These are phyloP conservation scores for Semotilus atromaculatus DNA, from an alignment of 2,797 vertebrate genomes.

Conservation along the genomic window DNA sequence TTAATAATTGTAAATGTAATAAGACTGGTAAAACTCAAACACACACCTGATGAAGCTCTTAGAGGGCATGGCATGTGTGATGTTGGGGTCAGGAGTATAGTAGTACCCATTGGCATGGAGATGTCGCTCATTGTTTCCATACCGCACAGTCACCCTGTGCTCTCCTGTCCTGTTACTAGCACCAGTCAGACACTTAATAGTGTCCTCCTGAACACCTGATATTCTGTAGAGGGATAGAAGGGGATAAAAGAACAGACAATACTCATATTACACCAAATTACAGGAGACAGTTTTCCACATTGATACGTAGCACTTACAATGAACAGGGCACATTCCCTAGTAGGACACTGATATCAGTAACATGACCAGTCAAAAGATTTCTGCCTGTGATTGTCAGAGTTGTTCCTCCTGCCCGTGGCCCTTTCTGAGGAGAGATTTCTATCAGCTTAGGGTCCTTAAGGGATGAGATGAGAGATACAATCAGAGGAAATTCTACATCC, in stretches of 20 bases:
- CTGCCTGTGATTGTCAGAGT: slow-evolving; percentile 85
- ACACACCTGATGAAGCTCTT: slow-evolving; percentile 90
- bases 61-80: slow-evolving; percentile 86
- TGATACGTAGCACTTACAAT: slow-evolving; percentile 79
- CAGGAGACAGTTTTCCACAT: too few species aligned
- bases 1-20: too few species aligned
- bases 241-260: neutral
- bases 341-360: slow-evolving; percentile 83
- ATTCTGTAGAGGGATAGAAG: slow-evolving; percentile 69
- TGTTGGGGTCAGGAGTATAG: slow-evolving; percentile 90
- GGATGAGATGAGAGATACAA: slow-evolving; percentile 25
- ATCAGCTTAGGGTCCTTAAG: slow-evolving; percentile 87
- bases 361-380: slow-evolving; percentile 87
- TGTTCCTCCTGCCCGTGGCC: slow-evolving; percentile 92
- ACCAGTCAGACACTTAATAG: slow-evolving; percentile 86
- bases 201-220: slow-evolving; percentile 78
- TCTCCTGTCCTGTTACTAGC: slow-evolving; percentile 79
- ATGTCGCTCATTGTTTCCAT: slow-evolving; percentile 80
- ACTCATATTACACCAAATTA: neutral
- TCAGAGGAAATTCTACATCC: neutral
- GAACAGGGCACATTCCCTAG: slow-evolving; percentile 87
- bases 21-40: neutral
- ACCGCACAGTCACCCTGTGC: slow-evolving; percentile 84
- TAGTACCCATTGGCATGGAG: slow-evolving; percentile 78
- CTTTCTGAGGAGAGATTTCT: slow-evolving; percentile 84